A percentile compares a stretch with the other conserved stretches of the same genome.
Conservation (phyloP, 2,797 vertebrate genomes). For the Helicolenus hilgendorfi region DNA sequence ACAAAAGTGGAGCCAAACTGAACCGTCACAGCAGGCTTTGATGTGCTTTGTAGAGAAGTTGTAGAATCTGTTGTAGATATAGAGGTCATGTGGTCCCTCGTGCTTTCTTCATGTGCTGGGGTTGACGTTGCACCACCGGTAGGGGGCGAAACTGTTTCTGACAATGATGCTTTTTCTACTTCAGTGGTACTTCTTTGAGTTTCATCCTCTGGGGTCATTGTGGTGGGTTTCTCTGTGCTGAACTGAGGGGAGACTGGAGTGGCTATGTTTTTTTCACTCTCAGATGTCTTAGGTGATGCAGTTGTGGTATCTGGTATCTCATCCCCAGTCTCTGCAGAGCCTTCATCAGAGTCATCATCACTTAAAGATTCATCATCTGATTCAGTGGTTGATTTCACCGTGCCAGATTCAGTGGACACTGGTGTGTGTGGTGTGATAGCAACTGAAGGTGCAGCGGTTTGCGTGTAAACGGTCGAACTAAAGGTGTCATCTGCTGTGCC, state of each 20-base stretch:
- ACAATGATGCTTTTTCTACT: not conserved
- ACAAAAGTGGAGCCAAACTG: constrained; percentile 65
- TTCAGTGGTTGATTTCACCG: constrained; percentile 26
- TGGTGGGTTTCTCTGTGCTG: constrained; percentile 26
- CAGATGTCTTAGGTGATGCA: not conserved
- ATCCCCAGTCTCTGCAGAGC: constrained; percentile 16
- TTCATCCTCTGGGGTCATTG: constrained; percentile 1
- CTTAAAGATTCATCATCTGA: constrained; percentile 37
- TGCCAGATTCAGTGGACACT: constrained; percentile 5
- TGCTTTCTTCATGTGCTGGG: constrained; percentile 18
- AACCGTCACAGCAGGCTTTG: constrained; percentile 33
- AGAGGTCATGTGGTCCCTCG: constrained; percentile 16
- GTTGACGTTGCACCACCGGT: constrained; percentile 33
- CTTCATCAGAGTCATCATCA: constrained; percentile 12
- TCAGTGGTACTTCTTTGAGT: not conserved
- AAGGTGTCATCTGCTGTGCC: not conserved
- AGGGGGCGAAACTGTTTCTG: constrained; percentile 21
- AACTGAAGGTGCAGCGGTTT: not conserved
- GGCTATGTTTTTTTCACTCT: constrained; percentile 5
- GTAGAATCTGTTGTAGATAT: constrained; percentile 7
- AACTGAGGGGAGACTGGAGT: not conserved
- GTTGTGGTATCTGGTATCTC: constrained; percentile 19
- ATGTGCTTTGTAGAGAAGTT: constrained; percentile 23
- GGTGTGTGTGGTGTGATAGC: constrained; percentile 13
- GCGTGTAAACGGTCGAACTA: constrained; percentile 3